These are phyloP conservation scores for Donacobius atricapilla DNA, from an alignment of 2,113 vertebrate genomes.

Conservation along the genomic window DNA sequence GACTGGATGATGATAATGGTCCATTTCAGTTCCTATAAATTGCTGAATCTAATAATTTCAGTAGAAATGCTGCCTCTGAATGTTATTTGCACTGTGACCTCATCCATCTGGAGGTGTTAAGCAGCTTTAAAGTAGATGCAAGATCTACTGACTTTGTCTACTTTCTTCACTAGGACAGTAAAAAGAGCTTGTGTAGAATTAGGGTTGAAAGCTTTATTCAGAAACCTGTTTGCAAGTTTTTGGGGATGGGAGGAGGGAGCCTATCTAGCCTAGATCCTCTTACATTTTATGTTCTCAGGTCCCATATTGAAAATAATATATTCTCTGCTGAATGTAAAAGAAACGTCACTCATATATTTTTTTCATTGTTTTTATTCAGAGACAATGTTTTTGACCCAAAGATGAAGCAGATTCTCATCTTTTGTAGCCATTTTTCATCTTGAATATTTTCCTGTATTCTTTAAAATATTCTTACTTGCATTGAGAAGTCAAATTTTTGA, in stretches of 20 bases:
- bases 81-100: constrained; percentile 2
- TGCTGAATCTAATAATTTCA: not conserved
- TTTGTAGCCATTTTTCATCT: constrained; percentile 15
- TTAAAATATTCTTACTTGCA: constrained; percentile 45
- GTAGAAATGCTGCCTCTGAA: not conserved
- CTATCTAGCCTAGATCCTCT: not conserved
- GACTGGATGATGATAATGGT: not conserved
- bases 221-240: not conserved
- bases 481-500: constrained; percentile 35
- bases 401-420: constrained; percentile 31
- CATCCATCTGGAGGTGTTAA: not conserved
- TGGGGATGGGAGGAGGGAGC: not conserved
- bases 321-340: not conserved
- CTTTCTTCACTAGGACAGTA: not conserved
- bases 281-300: not conserved
- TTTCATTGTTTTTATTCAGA: constrained; percentile 32
- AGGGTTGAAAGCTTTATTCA: not conserved
- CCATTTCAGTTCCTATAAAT: not conserved
- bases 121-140: not conserved
- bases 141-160: not conserved
- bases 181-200: not conserved
- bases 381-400: constrained; percentile 15
- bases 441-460: not conserved
- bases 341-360: not conserved
- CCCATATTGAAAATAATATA: not conserved